Conservation (phyloP, 1,140 invertebrate species). For the Aethina tumida region DNA sequence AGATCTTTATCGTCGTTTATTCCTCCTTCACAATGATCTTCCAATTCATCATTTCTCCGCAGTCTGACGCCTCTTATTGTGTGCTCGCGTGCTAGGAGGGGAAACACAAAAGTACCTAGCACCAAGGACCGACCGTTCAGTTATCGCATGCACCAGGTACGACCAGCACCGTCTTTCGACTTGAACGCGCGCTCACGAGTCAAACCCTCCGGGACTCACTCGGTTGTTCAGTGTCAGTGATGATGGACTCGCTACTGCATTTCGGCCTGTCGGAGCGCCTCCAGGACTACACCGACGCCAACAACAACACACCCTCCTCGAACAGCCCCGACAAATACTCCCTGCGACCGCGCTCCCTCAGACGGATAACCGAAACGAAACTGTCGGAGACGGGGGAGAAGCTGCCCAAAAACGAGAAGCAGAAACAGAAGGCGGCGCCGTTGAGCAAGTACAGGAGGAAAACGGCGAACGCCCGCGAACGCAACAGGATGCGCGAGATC, state of each 20-base stretch:
- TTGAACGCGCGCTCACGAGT: slow-evolving; percentile 3
- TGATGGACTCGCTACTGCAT: slow-evolving; percentile 29
- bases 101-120: slow-evolving; percentile 15
- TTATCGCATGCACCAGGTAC: not conserved
- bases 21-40: slow-evolving; percentile 27
- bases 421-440: slow-evolving; percentile 65
- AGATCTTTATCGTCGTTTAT: slow-evolving; percentile 26
- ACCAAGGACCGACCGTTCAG: not conserved
- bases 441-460: slow-evolving; percentile 82
- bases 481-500: slow-evolving; percentile 79
- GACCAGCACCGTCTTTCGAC: slow-evolving; percentile 1
- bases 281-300: slow-evolving; percentile 24
- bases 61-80: slow-evolving; percentile 21
- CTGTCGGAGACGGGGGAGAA: slow-evolving; percentile 6
- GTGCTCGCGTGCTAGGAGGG: slow-evolving; percentile 21
- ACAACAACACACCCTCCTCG: slow-evolving; percentile 23
- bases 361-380: slow-evolving; percentile 22
- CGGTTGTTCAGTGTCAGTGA: not conserved
- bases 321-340: slow-evolving; percentile 33
- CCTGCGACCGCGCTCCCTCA: slow-evolving; percentile 29
- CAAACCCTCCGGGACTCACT: not conserved
- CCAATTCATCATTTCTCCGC: slow-evolving; percentile 28
- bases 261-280: slow-evolving; percentile 18
- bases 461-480: slow-evolving; percentile 80
- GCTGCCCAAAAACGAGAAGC: slow-evolving; percentile 21